Percentiles rank a stretch among this genome's conserved stretches.
Conservation (phyloP, 2,113 vertebrate genomes). For the Diphyllodes magnificus region DNA sequence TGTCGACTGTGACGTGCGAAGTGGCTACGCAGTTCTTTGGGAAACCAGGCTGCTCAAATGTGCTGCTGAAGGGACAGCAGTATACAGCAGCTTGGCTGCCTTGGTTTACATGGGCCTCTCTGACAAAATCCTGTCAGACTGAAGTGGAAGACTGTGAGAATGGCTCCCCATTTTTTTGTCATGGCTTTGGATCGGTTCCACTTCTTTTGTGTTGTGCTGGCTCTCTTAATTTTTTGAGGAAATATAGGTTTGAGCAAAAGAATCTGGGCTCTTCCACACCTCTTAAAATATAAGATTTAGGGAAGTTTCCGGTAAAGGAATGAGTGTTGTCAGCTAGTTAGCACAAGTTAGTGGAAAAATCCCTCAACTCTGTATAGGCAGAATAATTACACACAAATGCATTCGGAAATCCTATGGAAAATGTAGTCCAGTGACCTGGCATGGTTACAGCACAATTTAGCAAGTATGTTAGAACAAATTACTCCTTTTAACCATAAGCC, state of each 20-base stretch:
- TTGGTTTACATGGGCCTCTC: fast-evolving
- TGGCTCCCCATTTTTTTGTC: neutral
- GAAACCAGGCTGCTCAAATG: neutral
- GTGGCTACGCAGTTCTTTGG: neutral
- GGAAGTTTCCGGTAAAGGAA: constrained; percentile 47
- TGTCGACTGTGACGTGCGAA: fast-evolving
- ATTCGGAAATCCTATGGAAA: constrained; percentile 68
- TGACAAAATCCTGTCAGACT: neutral
- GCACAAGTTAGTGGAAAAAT: constrained; percentile 46
- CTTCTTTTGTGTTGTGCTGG: neutral
- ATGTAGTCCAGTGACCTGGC: constrained; percentile 70
- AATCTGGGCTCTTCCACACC: constrained; percentile 32
- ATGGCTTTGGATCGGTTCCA: neutral
- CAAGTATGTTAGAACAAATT: constrained; percentile 83
- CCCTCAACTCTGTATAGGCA: neutral
- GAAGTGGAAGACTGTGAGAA: neutral
- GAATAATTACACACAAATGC: constrained; percentile 69
- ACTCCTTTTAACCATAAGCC: constrained; percentile 78
- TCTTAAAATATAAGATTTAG: constrained; percentile 30
- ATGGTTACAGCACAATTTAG: constrained; percentile 76
- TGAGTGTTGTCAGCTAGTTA: constrained; percentile 65
- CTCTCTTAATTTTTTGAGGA: constrained; percentile 53
- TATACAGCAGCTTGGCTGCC: neutral
- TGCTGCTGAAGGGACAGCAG: neutral
- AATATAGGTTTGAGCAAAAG: neutral